These are phyloP conservation scores for Plebejus melissa DNA, from an alignment of 2,888 invertebrate genomes.

Conservation along the genomic window DNA sequence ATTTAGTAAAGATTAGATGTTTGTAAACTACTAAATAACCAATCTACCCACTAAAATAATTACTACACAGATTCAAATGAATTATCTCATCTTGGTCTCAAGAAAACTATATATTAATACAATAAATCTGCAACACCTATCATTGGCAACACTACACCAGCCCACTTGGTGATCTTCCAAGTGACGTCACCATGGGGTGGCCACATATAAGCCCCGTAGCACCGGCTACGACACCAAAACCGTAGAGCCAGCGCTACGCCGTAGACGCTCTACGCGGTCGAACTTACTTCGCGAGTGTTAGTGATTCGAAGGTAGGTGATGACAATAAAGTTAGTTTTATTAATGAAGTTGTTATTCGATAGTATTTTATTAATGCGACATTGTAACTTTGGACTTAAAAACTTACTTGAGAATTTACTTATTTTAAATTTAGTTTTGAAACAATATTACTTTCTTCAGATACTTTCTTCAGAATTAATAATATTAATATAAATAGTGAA, in stretches of 20 bases:
- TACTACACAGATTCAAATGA: background rate
- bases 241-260: conserved; percentile 59
- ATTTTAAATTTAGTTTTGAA: no score
- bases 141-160: conserved; percentile 49
- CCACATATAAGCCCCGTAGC: conserved; percentile 53
- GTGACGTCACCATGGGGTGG: conserved; percentile 58
- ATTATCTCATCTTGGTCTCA: background rate
- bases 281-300: conserved; percentile 36
- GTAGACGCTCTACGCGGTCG: conserved; percentile 62
- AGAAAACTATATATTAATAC: conserved; percentile 25
- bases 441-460: no score
- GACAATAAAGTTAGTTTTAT: no score
- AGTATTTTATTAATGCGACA: no score
- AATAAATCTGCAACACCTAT: conserved; percentile 33
- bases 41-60: background rate
- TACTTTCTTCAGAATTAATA: no score
- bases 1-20: no score
- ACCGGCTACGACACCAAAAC: conserved; percentile 55
- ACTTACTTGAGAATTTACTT: no score
- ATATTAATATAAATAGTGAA: no score
- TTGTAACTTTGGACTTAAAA: no score
- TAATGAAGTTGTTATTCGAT: no score
- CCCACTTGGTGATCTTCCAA: conserved; percentile 56
- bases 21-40: no score
- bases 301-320: conserved; percentile 18